A percentile compares a stretch with the other conserved stretches of the same genome.
Conservation (phyloP, 2,113 vertebrate species). For the Pachyramphus minor region DNA sequence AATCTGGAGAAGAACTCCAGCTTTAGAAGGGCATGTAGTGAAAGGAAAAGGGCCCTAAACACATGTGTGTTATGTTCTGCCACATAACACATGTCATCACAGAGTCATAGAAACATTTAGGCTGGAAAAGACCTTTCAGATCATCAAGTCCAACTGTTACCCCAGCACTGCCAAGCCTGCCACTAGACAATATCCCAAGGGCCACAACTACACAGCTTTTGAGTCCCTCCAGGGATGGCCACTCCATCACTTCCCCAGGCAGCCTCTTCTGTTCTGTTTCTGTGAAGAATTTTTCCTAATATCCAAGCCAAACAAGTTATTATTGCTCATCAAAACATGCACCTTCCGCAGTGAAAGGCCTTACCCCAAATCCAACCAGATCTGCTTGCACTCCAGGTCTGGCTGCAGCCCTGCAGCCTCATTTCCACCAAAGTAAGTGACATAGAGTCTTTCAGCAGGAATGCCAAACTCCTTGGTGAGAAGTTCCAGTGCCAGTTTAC, state of each 20-base stretch:
- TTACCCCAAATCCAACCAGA: slow-evolving; percentile 97
- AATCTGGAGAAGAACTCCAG: background rate
- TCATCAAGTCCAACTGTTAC: background rate
- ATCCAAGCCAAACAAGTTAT: background rate
- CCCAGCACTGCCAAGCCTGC: background rate
- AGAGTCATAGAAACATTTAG: background rate
- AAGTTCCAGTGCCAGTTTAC: slow-evolving; percentile 92
- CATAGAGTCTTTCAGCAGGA: slow-evolving; percentile 90
- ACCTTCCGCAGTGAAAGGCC: background rate
- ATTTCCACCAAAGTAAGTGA: slow-evolving; percentile 94
- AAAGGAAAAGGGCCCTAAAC: background rate
- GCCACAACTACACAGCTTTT: background rate
- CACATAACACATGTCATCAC: background rate
- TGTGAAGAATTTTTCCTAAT: background rate
- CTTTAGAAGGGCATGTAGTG: background rate
- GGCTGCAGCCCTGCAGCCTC: slow-evolving; percentile 87
- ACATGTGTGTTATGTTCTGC: background rate
- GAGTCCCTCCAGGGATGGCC: background rate
- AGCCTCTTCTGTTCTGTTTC: background rate
- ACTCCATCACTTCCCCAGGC: background rate
- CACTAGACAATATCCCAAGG: background rate
- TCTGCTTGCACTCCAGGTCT: slow-evolving; percentile 95
- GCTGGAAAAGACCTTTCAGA: background rate
- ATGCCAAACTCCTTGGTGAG: slow-evolving; percentile 95
- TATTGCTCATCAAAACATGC: background rate